Base-by-base conservation (phyloP, 2,888 invertebrate species). In the Ophion ellenae region DNA sequence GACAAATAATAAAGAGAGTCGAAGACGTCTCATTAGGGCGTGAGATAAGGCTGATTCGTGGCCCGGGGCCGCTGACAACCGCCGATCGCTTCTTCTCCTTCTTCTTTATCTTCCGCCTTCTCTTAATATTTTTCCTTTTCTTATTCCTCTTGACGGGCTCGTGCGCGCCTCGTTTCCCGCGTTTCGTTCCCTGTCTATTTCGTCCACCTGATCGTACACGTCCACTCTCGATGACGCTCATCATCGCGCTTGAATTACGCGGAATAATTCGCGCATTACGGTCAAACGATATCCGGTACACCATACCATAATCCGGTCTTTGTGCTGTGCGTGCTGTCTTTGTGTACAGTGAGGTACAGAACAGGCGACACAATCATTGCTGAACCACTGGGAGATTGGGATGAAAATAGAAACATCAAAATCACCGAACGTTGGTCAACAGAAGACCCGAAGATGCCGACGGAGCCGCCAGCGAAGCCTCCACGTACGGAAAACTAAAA, bases 1-100 rank as follows among this genome's bases (percentile, higher is more conserved):
- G 85, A 87, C 85, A 88, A 88, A 91, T 91, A 91, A 92, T 92
- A 91, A 90, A 90, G 89, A 90, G 88, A 87, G 87, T 86, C 88
- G 88, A 90, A 91, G 91, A 92, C 91, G 91, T 92, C 91, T 92
- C 91, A 91, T 93, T 92, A 93, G 88, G 89, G 87, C 87, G 88
- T 89, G 89, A 90, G 89, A 90, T 90, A 90, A 87, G 86, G 80
- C 81, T 83, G 83, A 86, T 87, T 87, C 82, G 84, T 78, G 47
- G 85, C 87, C 87, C 57, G 80, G 64, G 87, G 88, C 85, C 81
- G 32, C 82, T 86, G 84, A 81, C 84, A 86, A 80, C 84, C 87
- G 85, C 77, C 81, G 36, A 81, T 80, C 83, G 87, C 90, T 88
- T 88, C 89, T 87, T 89, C 40, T 64, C 74, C 80, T 36, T 73